Evolutionary conservation across 2,797 vertebrate species (phyloP).

Genomic region (Epinephelus malabaricus): DNA sequence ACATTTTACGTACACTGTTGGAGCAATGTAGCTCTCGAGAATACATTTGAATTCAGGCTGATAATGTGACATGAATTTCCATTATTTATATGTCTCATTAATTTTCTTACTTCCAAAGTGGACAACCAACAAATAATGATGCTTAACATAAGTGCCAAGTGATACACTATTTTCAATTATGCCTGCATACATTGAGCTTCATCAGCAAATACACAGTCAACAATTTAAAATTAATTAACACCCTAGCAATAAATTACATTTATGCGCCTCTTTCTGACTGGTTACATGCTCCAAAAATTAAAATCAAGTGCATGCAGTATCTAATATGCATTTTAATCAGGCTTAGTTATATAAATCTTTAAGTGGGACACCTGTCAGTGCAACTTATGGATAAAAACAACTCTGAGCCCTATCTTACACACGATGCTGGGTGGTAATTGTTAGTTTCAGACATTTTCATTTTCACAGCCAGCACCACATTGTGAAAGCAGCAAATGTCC

Average conservation of each 20-base stretch:
- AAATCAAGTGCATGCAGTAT: constrained; percentile 1
- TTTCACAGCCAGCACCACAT: too few species aligned
- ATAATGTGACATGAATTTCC: background rate
- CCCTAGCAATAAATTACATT: constrained; percentile 15
- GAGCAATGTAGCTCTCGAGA: background rate
- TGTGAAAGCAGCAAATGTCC: too few species aligned
- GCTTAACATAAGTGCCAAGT: constrained; percentile 33
- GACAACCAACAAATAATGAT: constrained; percentile 21
- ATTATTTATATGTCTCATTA: constrained; percentile 3
- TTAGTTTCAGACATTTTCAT: too few species aligned
- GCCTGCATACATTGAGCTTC: background rate
- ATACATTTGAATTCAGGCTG: background rate
- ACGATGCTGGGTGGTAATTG: too few species aligned
- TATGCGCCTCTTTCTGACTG: constrained; percentile 27
- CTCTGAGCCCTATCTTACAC: too few species aligned
- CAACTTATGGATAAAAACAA: constrained; percentile 5
- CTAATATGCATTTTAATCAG: background rate
- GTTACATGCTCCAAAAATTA: constrained; percentile 21
- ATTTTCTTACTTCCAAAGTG: constrained; percentile 16
- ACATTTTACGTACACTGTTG: background rate
- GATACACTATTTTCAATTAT: constrained; percentile 32
- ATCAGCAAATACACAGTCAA: constrained; percentile 7
- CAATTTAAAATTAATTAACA: constrained; percentile 25
- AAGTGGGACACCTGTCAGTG: constrained; percentile 3
- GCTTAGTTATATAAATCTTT: background rate